Percentiles rank a stretch among this genome's conserved stretches.
phyloP scores from a whole-genome alignment of 2,797 vertebrate genomes.

The Takifugu ocellatus region DNA sequence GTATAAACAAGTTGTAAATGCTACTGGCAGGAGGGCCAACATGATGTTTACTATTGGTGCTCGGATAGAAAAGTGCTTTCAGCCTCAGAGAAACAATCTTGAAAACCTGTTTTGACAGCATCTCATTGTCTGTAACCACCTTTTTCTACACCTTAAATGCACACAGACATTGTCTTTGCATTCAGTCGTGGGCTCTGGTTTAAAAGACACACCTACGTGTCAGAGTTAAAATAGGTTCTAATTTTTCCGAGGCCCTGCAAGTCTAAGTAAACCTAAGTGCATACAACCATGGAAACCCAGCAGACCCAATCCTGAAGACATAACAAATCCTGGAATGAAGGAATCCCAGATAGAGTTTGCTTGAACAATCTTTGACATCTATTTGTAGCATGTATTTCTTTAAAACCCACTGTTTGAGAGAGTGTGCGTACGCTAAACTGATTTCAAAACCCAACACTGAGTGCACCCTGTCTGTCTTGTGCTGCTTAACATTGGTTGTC shows the following conservation, averaged over 20 bases:
- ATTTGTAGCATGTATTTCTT: too few relatives aligned
- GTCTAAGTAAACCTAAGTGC: conserved; percentile 14
- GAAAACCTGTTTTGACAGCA: conserved; percentile 45
- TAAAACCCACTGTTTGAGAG: too few relatives aligned
- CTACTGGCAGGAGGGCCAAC: conserved; percentile 12
- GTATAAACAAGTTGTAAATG: conserved; percentile 18
- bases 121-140: conserved; percentile 30
- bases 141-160: conserved; percentile 33
- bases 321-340: not conserved
- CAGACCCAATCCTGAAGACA: not conserved
- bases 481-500: too few relatives aligned
- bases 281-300: conserved; percentile 5
- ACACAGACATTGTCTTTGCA: conserved; percentile 43
- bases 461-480: too few relatives aligned
- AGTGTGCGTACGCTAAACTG: too few relatives aligned
- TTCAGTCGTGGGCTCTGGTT: conserved; percentile 23
- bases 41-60: conserved; percentile 25
- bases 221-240: conserved; percentile 12
- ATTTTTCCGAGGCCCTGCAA: conserved; percentile 16
- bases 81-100: conserved; percentile 13
- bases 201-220: not conserved
- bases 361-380: not conserved
- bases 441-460: too few relatives aligned
- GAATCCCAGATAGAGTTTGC: not conserved
- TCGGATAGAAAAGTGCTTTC: conserved; percentile 43